A percentile compares a stretch with the other conserved stretches of the same genome.
phyloP scores from a whole-genome alignment of 1,140 invertebrate genomes.

The Zophobas morio region DNA sequence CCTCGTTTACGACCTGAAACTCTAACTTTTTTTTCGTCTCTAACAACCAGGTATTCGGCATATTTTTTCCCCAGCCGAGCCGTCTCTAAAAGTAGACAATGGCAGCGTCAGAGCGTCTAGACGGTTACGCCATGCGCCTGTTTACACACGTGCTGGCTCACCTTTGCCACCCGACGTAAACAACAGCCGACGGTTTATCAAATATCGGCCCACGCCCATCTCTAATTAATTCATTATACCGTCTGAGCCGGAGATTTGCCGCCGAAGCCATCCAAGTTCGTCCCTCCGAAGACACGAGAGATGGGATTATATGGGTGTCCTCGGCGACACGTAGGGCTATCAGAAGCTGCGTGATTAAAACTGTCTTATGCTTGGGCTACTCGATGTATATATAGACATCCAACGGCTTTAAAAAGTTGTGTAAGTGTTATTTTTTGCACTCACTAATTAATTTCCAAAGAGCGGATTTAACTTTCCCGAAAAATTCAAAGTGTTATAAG shows the following conservation, averaged over 20 bases:
- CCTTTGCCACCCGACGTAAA: slow-evolving; percentile 45
- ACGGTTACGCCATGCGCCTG: slow-evolving; percentile 50
- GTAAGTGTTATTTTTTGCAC: too few species aligned
- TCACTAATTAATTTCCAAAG: too few species aligned
- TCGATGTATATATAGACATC: too few species aligned
- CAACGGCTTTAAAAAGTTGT: too few species aligned
- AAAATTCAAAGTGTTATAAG: too few species aligned
- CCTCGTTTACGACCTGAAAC: background rate
- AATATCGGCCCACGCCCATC: slow-evolving; percentile 27
- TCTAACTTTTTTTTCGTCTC: background rate
- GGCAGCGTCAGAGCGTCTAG: slow-evolving; percentile 52
- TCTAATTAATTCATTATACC: slow-evolving; percentile 38
- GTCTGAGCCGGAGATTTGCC: slow-evolving; percentile 19
- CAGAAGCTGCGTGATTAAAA: too few species aligned
- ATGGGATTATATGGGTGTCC: too few species aligned
- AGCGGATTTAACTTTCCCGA: too few species aligned
- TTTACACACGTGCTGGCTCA: slow-evolving; percentile 50
- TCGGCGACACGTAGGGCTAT: too few species aligned
- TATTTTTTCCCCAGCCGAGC: slow-evolving; percentile 34
- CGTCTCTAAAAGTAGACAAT: slow-evolving; percentile 45
- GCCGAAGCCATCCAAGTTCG: slow-evolving; percentile 6
- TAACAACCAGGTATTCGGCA: background rate
- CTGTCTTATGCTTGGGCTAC: too few species aligned
- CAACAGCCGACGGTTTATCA: slow-evolving; percentile 27
- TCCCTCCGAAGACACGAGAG: background rate